phyloP scores from a whole-genome alignment of 92 coral and sea anemone genomes.

The Scolanthus callimorphus region DNA sequence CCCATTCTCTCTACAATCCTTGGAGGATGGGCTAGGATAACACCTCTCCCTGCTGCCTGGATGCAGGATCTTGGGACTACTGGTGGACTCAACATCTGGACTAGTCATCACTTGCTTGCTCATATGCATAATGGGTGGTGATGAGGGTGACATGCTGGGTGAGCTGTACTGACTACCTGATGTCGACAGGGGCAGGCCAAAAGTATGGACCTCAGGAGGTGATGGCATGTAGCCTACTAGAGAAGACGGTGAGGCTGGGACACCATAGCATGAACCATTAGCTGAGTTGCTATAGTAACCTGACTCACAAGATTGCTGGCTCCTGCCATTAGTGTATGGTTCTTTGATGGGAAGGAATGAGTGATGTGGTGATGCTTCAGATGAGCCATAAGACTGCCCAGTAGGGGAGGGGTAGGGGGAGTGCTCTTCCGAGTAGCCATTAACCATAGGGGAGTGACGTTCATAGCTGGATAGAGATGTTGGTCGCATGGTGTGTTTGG shows the following conservation, averaged over 20 bases:
- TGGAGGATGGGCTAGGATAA: conserved; percentile 41
- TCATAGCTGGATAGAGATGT: conserved; percentile 73
- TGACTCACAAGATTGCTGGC: conserved; percentile 79
- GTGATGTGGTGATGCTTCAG: conserved; percentile 59
- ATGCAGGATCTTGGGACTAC: conserved; percentile 37
- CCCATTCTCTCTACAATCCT: conserved; percentile 65
- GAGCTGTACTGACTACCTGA: conserved; percentile 73
- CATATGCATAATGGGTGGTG: conserved; percentile 66
- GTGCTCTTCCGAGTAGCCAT: conserved; percentile 86
- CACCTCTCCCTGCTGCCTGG: conserved; percentile 37
- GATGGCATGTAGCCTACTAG: conserved; percentile 53
- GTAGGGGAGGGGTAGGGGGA: conserved; percentile 95
- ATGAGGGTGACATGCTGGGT: conserved; percentile 91
- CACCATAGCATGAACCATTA: conserved; percentile 57
- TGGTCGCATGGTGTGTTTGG: conserved; percentile 50
- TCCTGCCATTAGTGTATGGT: conserved; percentile 36
- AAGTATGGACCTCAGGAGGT: conserved; percentile 53
- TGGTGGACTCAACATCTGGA: conserved; percentile 25
- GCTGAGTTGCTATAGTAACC: conserved; percentile 67
- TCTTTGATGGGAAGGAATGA: conserved; percentile 81
- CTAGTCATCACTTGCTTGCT: conserved; percentile 35
- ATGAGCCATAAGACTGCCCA: conserved; percentile 77
- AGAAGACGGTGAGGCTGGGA: conserved; percentile 69
- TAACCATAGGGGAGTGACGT: conserved; percentile 71
- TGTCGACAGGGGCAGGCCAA: conserved; percentile 47